Evolutionary conservation across 2,113 vertebrate genomes (phyloP), one percentile per base, ranked within the genome.

Genomic region (Archocentrus centrarchus): DNA sequence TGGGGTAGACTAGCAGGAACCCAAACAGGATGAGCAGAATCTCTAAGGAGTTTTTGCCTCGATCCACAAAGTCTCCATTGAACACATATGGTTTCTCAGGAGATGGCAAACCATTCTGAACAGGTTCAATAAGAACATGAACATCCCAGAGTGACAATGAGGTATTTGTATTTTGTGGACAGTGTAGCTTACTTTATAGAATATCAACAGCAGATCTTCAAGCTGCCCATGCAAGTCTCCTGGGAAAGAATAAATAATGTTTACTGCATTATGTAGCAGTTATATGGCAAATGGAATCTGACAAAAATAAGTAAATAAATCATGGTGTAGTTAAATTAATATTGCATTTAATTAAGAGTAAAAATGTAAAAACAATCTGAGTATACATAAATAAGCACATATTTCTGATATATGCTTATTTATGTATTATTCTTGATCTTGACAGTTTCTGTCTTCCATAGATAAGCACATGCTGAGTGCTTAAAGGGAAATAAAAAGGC

Each of bases 1-100:
- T 97, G 0, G 98, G 98, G 44, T 98, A 99, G 83, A 98, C 94
- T 84, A 99, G 85, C 92, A 97, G 95, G 93, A 99, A 98, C 68
- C 97, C 94, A 41, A 99, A 98, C 61, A 99, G 94, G 64, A 98
- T 82, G 86, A 99, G 94, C 82, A 99, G 95, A 83, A 99, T 96
- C 95, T 99, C 98, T 0, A 98, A 90, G 5, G 98, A 99, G 87
- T 97, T 93, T 76, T 97, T 97, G 62, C 98, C 98, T 90, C 97
- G 95, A 84, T 99, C 98, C 91, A 99, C 97, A 11, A 97, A 99
- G 89, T 99, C 98, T 1, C 98, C 97, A 0, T 99, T 99, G 93
- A 99, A 99, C 78, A 99, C 94, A 0, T 98, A 99, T 0, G 97
- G 93, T 35, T 96, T 97, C 89, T 98, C 97, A 41, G 96, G 92